Percentiles rank a stretch among this genome's conserved stretches.
These are phyloP conservation scores for Chloromyia formosa DNA, from an alignment of 2,888 invertebrate genomes.

Conservation along the genomic window DNA sequence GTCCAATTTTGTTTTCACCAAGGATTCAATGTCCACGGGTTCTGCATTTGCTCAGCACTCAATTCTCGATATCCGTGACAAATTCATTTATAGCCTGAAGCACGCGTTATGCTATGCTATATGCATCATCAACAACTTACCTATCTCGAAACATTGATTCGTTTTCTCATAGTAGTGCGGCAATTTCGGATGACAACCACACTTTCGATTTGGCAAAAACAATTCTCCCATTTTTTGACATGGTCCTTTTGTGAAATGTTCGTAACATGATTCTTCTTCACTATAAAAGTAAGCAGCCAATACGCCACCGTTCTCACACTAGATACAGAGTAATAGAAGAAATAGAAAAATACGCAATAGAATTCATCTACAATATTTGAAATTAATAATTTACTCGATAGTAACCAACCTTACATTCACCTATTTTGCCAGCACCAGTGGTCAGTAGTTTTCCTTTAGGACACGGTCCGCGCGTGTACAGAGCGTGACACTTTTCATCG, in stretches of 20 bases:
- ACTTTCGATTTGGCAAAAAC: conserved; percentile 76
- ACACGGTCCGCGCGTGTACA: conserved; percentile 79
- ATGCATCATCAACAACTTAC: conserved; percentile 64
- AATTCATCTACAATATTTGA: conserved; percentile 13
- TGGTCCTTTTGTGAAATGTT: conserved; percentile 82
- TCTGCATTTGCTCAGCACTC: no score
- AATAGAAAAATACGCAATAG: background rate
- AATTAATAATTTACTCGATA: background rate
- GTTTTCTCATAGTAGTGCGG: conserved; percentile 79
- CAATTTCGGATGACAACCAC: conserved; percentile 76
- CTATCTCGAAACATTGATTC: conserved; percentile 78
- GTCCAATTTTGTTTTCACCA: no score
- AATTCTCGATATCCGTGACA: no score
- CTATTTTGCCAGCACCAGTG: conserved; percentile 69
- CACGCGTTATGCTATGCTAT: no score
- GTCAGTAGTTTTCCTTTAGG: conserved; percentile 76
- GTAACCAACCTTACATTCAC: conserved; percentile 71
- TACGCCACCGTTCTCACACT: conserved; percentile 69
- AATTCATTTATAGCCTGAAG: no score
- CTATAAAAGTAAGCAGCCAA: conserved; percentile 69
- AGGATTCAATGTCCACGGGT: no score
- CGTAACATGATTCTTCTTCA: conserved; percentile 75
- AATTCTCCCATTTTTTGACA: conserved; percentile 79
- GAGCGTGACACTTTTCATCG: conserved; percentile 78
- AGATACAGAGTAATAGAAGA: conserved; percentile 50